Conservation (phyloP, 2,797 vertebrate genomes). For the Falco biarmicus region DNA sequence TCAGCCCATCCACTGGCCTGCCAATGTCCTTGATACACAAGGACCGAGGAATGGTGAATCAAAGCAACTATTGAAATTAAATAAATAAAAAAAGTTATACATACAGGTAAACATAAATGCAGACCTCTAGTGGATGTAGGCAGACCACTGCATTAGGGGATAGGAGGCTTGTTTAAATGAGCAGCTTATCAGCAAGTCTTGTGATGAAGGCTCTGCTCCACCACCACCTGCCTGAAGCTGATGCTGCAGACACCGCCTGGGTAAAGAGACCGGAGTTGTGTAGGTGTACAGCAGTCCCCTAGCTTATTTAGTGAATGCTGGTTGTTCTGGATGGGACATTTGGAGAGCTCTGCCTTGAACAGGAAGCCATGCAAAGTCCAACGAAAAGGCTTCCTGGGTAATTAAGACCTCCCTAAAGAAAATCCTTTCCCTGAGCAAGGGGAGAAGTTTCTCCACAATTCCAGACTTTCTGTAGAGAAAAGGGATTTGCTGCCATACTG, state of each 20-base stretch:
- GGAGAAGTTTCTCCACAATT: background rate
- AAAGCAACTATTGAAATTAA: background rate
- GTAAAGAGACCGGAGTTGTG: background rate
- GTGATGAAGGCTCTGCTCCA: background rate
- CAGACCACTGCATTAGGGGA: background rate
- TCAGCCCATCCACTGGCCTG: background rate
- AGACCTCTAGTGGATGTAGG: background rate
- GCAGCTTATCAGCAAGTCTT: background rate
- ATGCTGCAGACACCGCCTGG: background rate
- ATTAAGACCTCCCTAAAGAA: background rate
- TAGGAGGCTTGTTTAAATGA: background rate
- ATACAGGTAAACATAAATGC: background rate
- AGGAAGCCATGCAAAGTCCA: background rate
- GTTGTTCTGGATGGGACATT: background rate
- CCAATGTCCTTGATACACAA: background rate
- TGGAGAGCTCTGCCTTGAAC: background rate
- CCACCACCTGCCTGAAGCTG: background rate
- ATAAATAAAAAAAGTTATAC: background rate
- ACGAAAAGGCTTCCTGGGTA: background rate
- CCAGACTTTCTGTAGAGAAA: background rate
- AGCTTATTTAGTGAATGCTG: background rate
- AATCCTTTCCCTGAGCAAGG: background rate
- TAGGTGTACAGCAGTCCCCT: background rate
- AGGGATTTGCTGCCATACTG: background rate
- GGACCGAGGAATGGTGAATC: background rate